Conservation (phyloP, 2,888 invertebrate genomes). For the Mycalesis mineus region DNA sequence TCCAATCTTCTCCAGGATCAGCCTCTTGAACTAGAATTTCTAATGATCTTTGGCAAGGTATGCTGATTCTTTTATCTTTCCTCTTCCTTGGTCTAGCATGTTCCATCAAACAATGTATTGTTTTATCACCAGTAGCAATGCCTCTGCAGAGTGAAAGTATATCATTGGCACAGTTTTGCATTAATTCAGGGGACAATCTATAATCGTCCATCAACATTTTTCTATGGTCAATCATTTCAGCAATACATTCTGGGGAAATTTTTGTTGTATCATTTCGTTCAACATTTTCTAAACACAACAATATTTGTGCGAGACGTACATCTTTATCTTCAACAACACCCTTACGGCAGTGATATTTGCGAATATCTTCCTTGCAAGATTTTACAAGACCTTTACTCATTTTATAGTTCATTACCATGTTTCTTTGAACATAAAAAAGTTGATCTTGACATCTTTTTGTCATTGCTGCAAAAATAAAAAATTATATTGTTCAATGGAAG, state of each 20-base stretch:
- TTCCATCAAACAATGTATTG: slow-evolving; percentile 97
- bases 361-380: slow-evolving; percentile 94
- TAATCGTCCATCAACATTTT: slow-evolving; percentile 95
- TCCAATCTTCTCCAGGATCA: slow-evolving; percentile 97
- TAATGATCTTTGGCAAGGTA: slow-evolving; percentile 86
- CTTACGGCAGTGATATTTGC: slow-evolving; percentile 89
- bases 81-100: slow-evolving; percentile 83
- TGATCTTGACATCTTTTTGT: slow-evolving; percentile 87
- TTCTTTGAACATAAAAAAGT: slow-evolving; percentile 89
- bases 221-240: slow-evolving; percentile 94
- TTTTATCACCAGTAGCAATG: slow-evolving; percentile 88
- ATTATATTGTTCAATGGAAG: neutral
- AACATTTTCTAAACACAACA: slow-evolving; percentile 93
- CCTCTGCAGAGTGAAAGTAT: slow-evolving; percentile 86
- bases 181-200: slow-evolving; percentile 94
- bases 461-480: slow-evolving; percentile 60
- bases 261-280: slow-evolving; percentile 84
- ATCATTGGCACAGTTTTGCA: slow-evolving; percentile 91
- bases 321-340: slow-evolving; percentile 89
- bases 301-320: slow-evolving; percentile 91
- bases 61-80: slow-evolving; percentile 82
- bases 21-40: slow-evolving; percentile 89
- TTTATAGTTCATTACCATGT: slow-evolving; percentile 93
- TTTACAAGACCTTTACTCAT: slow-evolving; percentile 92
- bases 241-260: slow-evolving; percentile 87